phyloP scores from a whole-genome alignment of 2,113 vertebrate genomes.

The human (Homo sapiens) region GRCh38 chr6:39224001-39224500 shows the following conservation, averaged over 20 bases:
- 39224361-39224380: constrained; percentile 56
- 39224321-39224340: constrained; percentile 46
- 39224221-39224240: constrained; percentile 10
- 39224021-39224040: constrained; percentile 56
- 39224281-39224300: constrained; percentile 37
- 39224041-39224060: constrained; percentile 15
- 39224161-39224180: constrained; percentile 28
- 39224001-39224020: constrained; percentile 30
- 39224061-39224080: constrained; percentile 1
- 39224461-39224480: not conserved
- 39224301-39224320: constrained; percentile 56
- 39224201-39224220: not conserved
- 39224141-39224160: not conserved
- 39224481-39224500: not conserved
- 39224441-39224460: not conserved
- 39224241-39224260: not conserved
- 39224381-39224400: not conserved
- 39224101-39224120: not conserved
- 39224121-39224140: not conserved
- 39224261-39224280: constrained; percentile 58
- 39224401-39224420: not conserved
- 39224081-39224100: not conserved
- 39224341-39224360: constrained; percentile 49
- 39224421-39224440: not conserved
- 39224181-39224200: not conserved